Percentiles rank a stretch among this genome's conserved stretches.
Conservation (phyloP, 2,888 invertebrate genomes). For the Chirona hameri region DNA sequence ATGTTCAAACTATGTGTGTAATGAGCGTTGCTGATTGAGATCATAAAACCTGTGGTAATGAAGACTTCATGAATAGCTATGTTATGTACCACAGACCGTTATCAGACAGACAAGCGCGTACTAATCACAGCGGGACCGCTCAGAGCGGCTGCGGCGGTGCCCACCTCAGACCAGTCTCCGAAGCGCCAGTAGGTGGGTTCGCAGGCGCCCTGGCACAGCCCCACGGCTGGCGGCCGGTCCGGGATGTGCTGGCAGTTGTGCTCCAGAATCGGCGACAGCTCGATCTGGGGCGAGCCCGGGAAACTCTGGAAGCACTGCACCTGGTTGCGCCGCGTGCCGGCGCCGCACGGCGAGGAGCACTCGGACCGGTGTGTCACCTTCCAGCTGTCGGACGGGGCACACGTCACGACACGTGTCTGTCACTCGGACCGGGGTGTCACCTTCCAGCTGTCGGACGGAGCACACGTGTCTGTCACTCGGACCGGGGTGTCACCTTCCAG, state of each 20-base stretch:
- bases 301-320: conserved; percentile 56
- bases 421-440: conserved; percentile 54
- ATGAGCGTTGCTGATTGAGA: too few relatives aligned
- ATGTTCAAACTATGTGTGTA: too few relatives aligned
- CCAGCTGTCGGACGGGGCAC: conserved; percentile 53
- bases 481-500: conserved; percentile 57
- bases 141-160: not conserved
- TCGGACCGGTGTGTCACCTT: conserved; percentile 55
- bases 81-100: too few relatives aligned
- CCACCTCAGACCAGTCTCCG: conserved; percentile 63
- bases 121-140: too few relatives aligned
- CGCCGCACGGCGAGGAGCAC: conserved; percentile 68
- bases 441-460: conserved; percentile 54
- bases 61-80: too few relatives aligned
- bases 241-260: conserved; percentile 44
- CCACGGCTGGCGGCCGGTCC: conserved; percentile 51
- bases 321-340: conserved; percentile 53
- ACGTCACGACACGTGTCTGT: not conserved
- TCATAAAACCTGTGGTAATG: too few relatives aligned
- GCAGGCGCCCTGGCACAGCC: conserved; percentile 62
- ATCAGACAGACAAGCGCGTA: too few relatives aligned
- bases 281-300: conserved; percentile 50
- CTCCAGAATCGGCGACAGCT: conserved; percentile 43
- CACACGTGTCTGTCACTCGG: conserved; percentile 50
- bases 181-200: conserved; percentile 64